Base-by-base conservation (phyloP, 2,113 vertebrate species). In the Saguinus midas region DNA sequence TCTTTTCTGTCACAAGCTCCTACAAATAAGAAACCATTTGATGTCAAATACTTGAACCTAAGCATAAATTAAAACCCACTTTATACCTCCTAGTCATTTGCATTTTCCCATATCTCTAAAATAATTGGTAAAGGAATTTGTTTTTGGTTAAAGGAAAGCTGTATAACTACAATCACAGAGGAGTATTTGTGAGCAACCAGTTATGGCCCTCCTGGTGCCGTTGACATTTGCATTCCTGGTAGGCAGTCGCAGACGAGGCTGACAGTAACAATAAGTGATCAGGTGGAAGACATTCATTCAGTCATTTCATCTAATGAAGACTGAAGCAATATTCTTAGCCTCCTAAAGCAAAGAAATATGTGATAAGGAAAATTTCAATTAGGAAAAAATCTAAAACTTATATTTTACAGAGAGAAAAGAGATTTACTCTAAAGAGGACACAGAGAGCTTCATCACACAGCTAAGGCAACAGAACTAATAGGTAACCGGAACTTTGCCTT, bases 71-170 rank as follows among this genome's bases (percentile, higher is more conserved):
- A 87, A 91, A 94, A 75, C 66, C 32, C 29, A 0, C 57, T 1
- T 82, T 91, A 11, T 72, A 13, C 78, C 21, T 84, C 64, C n/a
- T 25, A 52, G 18, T 88, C 83, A 88, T 29, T 97, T 93, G 8
- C 7, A 81, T 61, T 90, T 94, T 21, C 21, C n/a, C 37, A 13
- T 86, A 45, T 73, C 14, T 85, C 82, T 97, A 89, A 96, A 93
- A 90, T 88, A 93, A 64, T 86, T 66, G 72, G 81, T 80, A 95
- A 95, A 94, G 21, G 89, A 87, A 13, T 83, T 93, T 52, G 29
- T 66, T 32, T 94, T 96, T 91, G 25, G 9, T 64, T 82, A 90
- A 68, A 85, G 13, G n/a, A 89, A 61, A 83, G 52, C 57, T 43
- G 73, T 43, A 25, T 58, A 78, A 52, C 68, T 72, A 57, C 4